Percentiles rank a stretch among this genome's conserved stretches.
These are phyloP conservation scores for Penaeus chinensis DNA, from an alignment of 1,140 invertebrate species.

Conservation along the genomic window DNA sequence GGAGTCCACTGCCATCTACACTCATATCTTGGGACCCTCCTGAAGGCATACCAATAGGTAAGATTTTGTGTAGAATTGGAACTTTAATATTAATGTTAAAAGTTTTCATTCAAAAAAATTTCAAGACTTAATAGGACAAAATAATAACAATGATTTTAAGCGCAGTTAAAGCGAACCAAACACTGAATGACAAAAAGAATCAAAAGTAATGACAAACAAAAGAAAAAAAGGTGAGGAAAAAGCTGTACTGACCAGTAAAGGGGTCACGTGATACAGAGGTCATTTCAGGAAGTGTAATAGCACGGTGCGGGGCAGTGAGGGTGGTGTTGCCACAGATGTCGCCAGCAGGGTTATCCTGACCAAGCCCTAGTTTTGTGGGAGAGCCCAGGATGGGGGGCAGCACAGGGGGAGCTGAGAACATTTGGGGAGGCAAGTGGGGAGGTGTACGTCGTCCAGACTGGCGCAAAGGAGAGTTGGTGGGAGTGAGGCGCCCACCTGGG, in stretches of 20 bases:
- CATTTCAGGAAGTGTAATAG: constrained; percentile 61
- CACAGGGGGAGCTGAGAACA: constrained; percentile 65
- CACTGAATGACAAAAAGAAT: neutral
- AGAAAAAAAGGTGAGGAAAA: neutral
- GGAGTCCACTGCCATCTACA: constrained; percentile 52
- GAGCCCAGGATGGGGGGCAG: constrained; percentile 75
- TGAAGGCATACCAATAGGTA: neutral
- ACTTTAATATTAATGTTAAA: no score
- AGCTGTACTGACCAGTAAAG: constrained; percentile 61
- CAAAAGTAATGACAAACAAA: constrained; percentile 18
- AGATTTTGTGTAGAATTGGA: no score
- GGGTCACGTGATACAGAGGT: constrained; percentile 62
- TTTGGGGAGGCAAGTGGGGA: constrained; percentile 49
- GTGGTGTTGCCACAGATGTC: constrained; percentile 62
- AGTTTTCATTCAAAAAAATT: no score
- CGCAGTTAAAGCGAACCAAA: no score
- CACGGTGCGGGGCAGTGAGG: constrained; percentile 49
- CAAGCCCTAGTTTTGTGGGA: constrained; percentile 68
- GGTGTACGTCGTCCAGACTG: constrained; percentile 62
- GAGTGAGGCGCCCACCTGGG: constrained; percentile 59
- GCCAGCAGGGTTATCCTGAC: constrained; percentile 59
- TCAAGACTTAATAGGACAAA: no score
- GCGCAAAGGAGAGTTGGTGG: constrained; percentile 61
- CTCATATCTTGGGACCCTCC: constrained; percentile 46
- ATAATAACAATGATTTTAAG: no score